These are phyloP conservation scores for Larimichthys crocea DNA, from an alignment of 2,113 vertebrate species.

Conservation along the genomic window DNA sequence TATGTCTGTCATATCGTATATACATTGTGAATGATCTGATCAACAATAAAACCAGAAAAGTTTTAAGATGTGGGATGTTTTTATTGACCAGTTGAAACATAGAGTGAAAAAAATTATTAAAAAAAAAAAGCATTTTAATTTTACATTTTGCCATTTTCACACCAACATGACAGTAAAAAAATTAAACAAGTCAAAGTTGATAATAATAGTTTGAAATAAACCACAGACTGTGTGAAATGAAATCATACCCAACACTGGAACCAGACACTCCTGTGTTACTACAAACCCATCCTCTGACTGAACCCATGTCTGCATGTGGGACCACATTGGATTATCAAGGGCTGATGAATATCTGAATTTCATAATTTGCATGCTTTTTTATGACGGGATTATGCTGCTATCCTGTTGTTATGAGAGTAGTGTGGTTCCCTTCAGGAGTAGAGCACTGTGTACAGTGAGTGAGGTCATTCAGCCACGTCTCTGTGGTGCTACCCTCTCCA, in stretches of 20 bases:
- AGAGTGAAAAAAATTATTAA: not conserved
- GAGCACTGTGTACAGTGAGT: too few species aligned
- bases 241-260: not conserved
- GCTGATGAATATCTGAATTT: too few species aligned
- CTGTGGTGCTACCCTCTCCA: too few species aligned
- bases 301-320: conserved; percentile 43
- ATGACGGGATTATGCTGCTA: too few species aligned
- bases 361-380: too few species aligned
- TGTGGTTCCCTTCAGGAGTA: too few species aligned
- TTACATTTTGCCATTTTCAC: not conserved
- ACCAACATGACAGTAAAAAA: not conserved
- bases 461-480: too few species aligned
- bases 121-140: not conserved
- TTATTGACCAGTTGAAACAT: conserved; percentile 44
- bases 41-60: conserved; percentile 14
- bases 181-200: not conserved
- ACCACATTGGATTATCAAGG: conserved; percentile 5
- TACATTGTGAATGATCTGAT: not conserved
- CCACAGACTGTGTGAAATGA: conserved; percentile 1
- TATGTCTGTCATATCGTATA: not conserved
- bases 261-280: conserved; percentile 63
- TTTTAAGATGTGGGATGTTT: conserved; percentile 28
- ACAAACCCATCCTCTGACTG: conserved; percentile 78
- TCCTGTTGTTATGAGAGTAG: too few species aligned
- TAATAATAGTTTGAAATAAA: not conserved